Percentiles rank a stretch among this genome's conserved stretches.
These are phyloP conservation scores for Philopotamus ludificatus DNA, from an alignment of 1,140 invertebrate species.

Conservation along the genomic window DNA sequence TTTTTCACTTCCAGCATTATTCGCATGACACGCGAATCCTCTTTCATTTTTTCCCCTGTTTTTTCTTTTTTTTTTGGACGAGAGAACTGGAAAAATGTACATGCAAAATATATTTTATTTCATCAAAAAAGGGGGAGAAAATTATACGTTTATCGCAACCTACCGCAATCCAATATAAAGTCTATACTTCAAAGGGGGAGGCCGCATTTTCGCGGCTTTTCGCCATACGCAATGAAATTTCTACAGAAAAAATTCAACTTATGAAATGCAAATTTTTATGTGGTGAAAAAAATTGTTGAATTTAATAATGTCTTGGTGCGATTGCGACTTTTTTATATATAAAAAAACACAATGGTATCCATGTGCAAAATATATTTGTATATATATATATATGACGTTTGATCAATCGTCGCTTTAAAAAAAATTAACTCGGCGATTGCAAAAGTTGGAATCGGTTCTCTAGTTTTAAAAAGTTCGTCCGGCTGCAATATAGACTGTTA, in stretches of 20 bases:
- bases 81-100: not conserved
- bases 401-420: too few species aligned
- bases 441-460: too few species aligned
- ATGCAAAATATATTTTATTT: not conserved
- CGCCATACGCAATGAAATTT: not conserved
- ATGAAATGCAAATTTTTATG: not conserved
- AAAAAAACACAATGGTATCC: too few species aligned
- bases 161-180: not conserved
- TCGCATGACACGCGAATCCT: constrained; percentile 10
- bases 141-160: constrained; percentile 5
- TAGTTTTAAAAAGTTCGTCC: too few species aligned
- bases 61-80: not conserved
- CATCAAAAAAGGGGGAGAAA: not conserved
- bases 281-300: too few species aligned
- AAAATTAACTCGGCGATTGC: too few species aligned
- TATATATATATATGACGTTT: too few species aligned
- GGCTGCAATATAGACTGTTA: too few species aligned
- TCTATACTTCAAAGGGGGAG: not conserved
- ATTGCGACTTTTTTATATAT: too few species aligned
- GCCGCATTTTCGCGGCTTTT: not conserved
- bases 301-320: too few species aligned
- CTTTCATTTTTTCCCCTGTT: not conserved
- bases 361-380: too few species aligned
- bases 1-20: not conserved
- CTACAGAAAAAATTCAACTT: not conserved